Evolutionary conservation across 2,888 invertebrate genomes (phyloP).

Genomic region (Drosophila mettleri): DNA sequence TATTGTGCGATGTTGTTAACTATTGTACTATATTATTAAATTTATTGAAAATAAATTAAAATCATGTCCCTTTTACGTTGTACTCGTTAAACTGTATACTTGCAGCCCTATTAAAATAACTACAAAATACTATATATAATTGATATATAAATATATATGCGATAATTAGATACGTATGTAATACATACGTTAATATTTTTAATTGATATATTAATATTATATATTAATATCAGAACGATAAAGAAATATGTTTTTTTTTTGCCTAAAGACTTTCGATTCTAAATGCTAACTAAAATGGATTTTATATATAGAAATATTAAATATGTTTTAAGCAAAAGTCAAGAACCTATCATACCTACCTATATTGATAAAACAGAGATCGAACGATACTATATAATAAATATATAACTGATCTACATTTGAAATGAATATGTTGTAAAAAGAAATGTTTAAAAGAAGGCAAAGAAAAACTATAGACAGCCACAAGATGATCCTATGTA

Average conservation of each 20-base stretch:
- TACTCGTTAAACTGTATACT: constrained; percentile 49
- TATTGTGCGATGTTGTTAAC: constrained; percentile 84
- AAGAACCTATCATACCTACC: constrained; percentile 56
- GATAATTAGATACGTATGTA: constrained; percentile 52
- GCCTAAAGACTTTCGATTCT: constrained; percentile 45
- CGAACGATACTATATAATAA: constrained; percentile 4
- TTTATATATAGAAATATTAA: constrained; percentile 18
- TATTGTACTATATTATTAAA: constrained; percentile 81
- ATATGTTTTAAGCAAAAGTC: constrained; percentile 51
- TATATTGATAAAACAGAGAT: constrained; percentile 30
- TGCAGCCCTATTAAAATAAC: constrained; percentile 31
- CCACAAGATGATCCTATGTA: constrained; percentile 26
- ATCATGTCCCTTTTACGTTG: constrained; percentile 66
- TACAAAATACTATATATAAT: constrained; percentile 23
- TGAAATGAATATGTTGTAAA: constrained; percentile 42
- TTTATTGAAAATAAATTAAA: constrained; percentile 81
- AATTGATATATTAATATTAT: constrained; percentile 73
- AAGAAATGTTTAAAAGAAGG: constrained; percentile 7
- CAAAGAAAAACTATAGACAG: constrained; percentile 1
- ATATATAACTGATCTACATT: constrained; percentile 30
- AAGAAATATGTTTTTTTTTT: constrained; percentile 28
- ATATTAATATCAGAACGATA: constrained; percentile 67
- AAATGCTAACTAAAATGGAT: constrained; percentile 41
- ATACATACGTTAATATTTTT: constrained; percentile 59
- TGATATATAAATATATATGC: constrained; percentile 19